Evolutionary conservation across 2,797 vertebrate species (phyloP).

Genomic region (Luscinia megarhynchos): DNA sequence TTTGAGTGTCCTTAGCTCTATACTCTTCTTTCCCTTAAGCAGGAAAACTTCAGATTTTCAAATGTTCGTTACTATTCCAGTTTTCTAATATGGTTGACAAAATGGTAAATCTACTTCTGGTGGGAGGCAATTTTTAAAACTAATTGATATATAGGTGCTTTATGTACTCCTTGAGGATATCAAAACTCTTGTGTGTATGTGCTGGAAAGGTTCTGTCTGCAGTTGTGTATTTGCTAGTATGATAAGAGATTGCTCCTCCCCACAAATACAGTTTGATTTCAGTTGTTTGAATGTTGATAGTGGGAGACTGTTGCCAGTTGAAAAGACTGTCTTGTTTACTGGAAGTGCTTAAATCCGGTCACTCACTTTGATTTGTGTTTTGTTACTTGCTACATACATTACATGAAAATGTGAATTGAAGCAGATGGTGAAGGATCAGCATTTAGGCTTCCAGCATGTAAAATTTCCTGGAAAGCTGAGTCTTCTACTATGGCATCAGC

Average conservation of each 20-base stretch:
- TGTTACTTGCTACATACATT: not conserved
- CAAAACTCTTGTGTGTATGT: not conserved
- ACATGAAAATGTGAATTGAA: not conserved
- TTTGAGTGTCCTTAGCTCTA: not conserved
- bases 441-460: not conserved
- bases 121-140: not conserved
- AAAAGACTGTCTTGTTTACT: not conserved
- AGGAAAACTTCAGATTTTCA: not conserved
- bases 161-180: not conserved
- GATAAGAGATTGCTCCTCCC: not conserved
- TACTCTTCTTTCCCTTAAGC: not conserved
- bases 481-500: not conserved
- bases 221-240: not conserved
- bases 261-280: not conserved
- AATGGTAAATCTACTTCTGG: not conserved
- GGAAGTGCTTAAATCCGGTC: not conserved
- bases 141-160: not conserved
- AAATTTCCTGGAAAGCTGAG: not conserved
- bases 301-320: not conserved
- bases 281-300: not conserved
- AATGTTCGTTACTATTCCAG: not conserved
- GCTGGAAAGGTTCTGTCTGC: not conserved
- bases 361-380: not conserved
- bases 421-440: not conserved
- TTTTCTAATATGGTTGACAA: not conserved